Evolutionary conservation across 2,113 vertebrate genomes (phyloP).

Genomic region (Emydura subglobosa): DNA sequence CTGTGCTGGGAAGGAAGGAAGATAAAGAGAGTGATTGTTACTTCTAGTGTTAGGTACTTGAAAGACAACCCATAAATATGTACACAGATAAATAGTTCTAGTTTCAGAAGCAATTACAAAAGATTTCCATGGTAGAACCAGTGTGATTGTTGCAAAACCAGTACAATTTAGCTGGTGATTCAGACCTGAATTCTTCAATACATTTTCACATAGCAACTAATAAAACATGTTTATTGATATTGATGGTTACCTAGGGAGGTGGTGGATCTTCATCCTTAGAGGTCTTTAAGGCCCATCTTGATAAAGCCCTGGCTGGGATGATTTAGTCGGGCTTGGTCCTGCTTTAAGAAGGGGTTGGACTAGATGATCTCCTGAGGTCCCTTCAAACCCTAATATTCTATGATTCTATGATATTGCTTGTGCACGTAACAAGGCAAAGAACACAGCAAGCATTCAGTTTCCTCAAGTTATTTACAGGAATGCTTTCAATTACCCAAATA

Average conservation of each 20-base stretch:
- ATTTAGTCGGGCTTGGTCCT: too few relatives aligned
- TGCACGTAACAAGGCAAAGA: neutral
- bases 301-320: too few relatives aligned
- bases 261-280: too few relatives aligned
- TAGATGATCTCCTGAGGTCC: too few relatives aligned
- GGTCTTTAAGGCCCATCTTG: too few relatives aligned
- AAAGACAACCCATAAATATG: neutral
- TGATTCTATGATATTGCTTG: too few relatives aligned
- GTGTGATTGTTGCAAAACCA: neutral
- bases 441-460: neutral
- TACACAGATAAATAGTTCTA: neutral
- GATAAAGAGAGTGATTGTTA: neutral
- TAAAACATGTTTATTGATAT: neutral
- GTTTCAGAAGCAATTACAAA: neutral
- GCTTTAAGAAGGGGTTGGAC: too few relatives aligned
- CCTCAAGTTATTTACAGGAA: neutral
- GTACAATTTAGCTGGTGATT: neutral
- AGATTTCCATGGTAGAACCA: neutral
- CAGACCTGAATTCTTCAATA: neutral
- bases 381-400: too few relatives aligned
- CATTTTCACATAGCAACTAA: neutral
- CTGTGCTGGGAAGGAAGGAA: neutral
- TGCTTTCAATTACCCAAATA: constrained; percentile 15
- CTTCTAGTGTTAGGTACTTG: neutral
- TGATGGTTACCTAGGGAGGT: too few relatives aligned